phyloP scores from a whole-genome alignment of 2,888 invertebrate genomes.

The Caenorhabditis sp. region DNA sequence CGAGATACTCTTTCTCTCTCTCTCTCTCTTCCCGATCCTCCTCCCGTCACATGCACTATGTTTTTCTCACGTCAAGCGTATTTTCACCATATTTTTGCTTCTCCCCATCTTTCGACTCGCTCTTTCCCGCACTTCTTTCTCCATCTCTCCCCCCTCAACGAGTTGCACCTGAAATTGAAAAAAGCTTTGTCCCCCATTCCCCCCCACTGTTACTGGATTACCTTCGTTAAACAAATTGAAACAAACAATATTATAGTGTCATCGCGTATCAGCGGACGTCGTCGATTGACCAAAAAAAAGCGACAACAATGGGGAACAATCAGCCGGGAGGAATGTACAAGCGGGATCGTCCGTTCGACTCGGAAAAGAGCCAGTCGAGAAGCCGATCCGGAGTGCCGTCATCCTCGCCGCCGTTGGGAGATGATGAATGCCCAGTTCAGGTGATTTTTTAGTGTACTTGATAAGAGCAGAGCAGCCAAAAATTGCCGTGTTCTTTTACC shows the following conservation, averaged over 20 bases:
- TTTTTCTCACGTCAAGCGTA: slow-evolving; percentile 41
- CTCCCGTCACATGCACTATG: slow-evolving; percentile 43
- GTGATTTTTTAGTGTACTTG: slow-evolving; percentile 50
- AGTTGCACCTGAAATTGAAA: background rate
- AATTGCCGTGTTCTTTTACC: no score
- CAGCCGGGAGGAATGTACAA: slow-evolving; percentile 75
- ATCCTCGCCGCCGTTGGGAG: slow-evolving; percentile 52
- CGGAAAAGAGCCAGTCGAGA: slow-evolving; percentile 30
- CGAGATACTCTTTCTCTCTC: background rate
- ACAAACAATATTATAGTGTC: slow-evolving; percentile 8
- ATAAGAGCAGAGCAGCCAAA: no score
- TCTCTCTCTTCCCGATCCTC: slow-evolving; percentile 1
- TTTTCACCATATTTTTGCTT: slow-evolving; percentile 9
- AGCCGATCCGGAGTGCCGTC: slow-evolving; percentile 22
- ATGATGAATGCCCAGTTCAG: slow-evolving; percentile 79
- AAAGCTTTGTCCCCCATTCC: slow-evolving; percentile 7
- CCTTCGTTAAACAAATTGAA: background rate
- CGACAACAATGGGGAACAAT: slow-evolving; percentile 75
- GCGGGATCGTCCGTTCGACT: slow-evolving; percentile 74
- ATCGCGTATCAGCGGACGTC: slow-evolving; percentile 19
- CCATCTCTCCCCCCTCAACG: background rate
- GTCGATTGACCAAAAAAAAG: slow-evolving; percentile 15
- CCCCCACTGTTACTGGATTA: background rate
- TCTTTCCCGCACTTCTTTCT: background rate
- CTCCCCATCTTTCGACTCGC: background rate